Conservation (phyloP, 2,888 invertebrate species). For the Monopis laevigella region DNA sequence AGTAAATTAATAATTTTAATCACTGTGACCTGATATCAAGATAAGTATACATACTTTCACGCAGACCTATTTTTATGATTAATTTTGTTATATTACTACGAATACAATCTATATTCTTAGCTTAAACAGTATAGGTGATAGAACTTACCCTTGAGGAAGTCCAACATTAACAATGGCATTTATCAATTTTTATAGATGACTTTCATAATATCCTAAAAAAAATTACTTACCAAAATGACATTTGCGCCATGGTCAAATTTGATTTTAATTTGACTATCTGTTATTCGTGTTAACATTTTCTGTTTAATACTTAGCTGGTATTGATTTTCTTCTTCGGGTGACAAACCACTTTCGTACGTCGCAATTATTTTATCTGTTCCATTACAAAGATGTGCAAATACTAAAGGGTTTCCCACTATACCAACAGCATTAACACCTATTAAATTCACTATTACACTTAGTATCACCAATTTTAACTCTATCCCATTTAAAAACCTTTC, state of each 20-base stretch:
- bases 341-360: constrained; percentile 20
- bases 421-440: too few relatives aligned
- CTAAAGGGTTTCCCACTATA: constrained; percentile 20
- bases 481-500: too few relatives aligned
- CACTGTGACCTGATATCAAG: too few relatives aligned
- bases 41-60: too few relatives aligned
- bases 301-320: constrained; percentile 21
- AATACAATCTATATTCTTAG: too few relatives aligned
- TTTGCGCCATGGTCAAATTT: constrained; percentile 25
- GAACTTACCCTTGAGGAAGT: too few relatives aligned
- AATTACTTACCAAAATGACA: constrained; percentile 24
- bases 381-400: constrained; percentile 21
- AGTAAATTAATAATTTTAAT: too few relatives aligned
- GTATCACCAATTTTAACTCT: too few relatives aligned
- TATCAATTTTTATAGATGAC: background rate
- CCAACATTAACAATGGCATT: too few relatives aligned
- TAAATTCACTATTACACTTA: background rate
- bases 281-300: constrained; percentile 16
- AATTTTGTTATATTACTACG: too few relatives aligned
- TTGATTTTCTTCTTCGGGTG: constrained; percentile 28
- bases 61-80: too few relatives aligned
- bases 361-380: constrained; percentile 19
- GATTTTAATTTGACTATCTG: constrained; percentile 16
- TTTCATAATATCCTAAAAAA: background rate
- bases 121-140: too few relatives aligned